Percentiles rank a stretch among this genome's conserved stretches.
Conservation (phyloP, 2,113 vertebrate species). For the Mungos mungo region DNA sequence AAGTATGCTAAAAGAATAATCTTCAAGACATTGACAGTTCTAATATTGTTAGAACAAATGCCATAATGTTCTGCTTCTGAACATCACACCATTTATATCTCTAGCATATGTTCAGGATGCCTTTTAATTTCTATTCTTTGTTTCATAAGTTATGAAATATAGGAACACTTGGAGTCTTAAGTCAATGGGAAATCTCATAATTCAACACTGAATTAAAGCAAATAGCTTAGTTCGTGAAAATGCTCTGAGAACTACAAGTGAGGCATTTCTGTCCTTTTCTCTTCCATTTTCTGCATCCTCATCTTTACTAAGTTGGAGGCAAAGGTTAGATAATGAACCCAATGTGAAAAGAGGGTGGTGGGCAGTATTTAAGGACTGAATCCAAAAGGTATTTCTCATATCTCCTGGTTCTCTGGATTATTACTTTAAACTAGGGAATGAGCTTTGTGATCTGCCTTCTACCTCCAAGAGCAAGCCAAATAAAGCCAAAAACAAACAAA, state of each 20-base stretch:
- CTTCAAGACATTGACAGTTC: not conserved
- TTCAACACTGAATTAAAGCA: not conserved
- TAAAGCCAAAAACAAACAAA: not conserved
- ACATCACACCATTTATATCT: not conserved
- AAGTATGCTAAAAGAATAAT: not conserved
- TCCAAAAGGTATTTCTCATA: not conserved
- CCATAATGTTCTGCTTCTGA: not conserved
- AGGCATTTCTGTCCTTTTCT: not conserved
- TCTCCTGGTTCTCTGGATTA: not conserved
- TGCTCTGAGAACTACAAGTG: not conserved
- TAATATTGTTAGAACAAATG: not conserved
- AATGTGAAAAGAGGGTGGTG: fast-evolving
- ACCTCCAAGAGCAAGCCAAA: not conserved
- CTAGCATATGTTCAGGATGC: not conserved
- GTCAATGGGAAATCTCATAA: not conserved
- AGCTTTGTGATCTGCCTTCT: not conserved
- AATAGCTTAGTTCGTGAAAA: not conserved
- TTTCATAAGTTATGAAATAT: not conserved
- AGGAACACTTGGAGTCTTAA: not conserved
- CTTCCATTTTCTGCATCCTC: not conserved
- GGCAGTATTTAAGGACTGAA: not conserved
- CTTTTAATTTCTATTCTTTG: not conserved
- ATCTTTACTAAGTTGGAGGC: not conserved
- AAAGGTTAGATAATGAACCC: not conserved
- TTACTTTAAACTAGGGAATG: not conserved